phyloP scores from a whole-genome alignment of 2,797 vertebrate genomes.

The Sciurus vulgaris region DNA sequence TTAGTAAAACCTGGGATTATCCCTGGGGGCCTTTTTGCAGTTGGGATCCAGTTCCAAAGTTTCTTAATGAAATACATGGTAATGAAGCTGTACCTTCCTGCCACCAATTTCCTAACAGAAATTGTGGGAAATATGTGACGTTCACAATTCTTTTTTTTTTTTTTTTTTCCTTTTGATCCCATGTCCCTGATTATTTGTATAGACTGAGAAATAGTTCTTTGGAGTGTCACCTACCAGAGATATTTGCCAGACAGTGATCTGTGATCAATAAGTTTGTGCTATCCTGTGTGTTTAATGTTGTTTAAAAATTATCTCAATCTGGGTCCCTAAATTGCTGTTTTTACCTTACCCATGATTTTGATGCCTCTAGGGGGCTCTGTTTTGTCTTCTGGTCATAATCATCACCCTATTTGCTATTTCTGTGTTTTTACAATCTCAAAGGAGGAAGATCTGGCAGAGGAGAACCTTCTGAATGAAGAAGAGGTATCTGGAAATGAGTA shows the following conservation, averaged over 20 bases:
- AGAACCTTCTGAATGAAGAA: neutral
- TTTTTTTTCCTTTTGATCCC: neutral
- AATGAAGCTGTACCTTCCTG: neutral
- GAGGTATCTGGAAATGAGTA: neutral
- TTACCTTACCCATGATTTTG: neutral
- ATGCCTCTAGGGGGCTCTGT: neutral
- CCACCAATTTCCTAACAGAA: neutral
- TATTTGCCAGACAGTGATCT: neutral
- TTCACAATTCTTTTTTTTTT: neutral
- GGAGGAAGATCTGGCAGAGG: neutral
- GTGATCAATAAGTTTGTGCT: neutral
- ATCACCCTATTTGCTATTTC: constrained; percentile 32
- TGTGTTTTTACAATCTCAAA: constrained; percentile 1
- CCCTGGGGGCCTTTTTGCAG: neutral
- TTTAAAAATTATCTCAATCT: neutral
- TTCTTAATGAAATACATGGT: neutral
- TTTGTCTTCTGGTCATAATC: neutral
- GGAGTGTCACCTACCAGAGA: neutral
- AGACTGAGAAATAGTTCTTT: constrained; percentile 39
- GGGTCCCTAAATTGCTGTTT: neutral
- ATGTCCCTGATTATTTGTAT: neutral
- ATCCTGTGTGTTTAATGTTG: neutral
- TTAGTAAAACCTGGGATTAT: neutral
- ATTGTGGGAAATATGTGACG: neutral
- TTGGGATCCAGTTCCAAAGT: neutral